A percentile compares a stretch with the other conserved stretches of the same genome.
Conservation (phyloP, 2,888 invertebrate species). For the Malthinus seriepunctatus region DNA sequence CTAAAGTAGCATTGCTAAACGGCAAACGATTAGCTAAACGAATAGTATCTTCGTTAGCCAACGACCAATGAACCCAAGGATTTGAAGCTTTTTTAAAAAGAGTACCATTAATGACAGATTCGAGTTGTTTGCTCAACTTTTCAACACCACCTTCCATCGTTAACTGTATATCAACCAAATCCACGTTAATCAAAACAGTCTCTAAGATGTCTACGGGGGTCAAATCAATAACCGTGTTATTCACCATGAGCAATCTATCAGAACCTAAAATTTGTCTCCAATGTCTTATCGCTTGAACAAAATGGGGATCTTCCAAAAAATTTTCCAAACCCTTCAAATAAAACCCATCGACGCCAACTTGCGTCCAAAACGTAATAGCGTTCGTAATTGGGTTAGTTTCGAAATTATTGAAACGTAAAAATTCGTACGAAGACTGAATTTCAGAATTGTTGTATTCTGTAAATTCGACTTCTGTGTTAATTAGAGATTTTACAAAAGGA, state of each 20-base stretch:
- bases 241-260: constrained; percentile 69
- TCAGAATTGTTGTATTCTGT: constrained; percentile 33
- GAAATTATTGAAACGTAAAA: constrained; percentile 25
- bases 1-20: constrained; percentile 66
- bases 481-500: constrained; percentile 55
- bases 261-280: constrained; percentile 72
- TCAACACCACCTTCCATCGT: constrained; percentile 62
- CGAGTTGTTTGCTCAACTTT: constrained; percentile 63
- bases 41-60: constrained; percentile 66
- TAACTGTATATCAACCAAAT: constrained; percentile 73
- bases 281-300: constrained; percentile 61
- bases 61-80: constrained; percentile 82
- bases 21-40: constrained; percentile 63
- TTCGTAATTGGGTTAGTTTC: constrained; percentile 57
- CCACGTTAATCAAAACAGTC: constrained; percentile 66
- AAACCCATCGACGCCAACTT: constrained; percentile 86
- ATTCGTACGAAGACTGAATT: constrained; percentile 35
- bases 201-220: constrained; percentile 58
- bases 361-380: constrained; percentile 69
- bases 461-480: constrained; percentile 25
- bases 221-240: constrained; percentile 59
- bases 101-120: constrained; percentile 59
- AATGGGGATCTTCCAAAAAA: constrained; percentile 63
- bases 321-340: constrained; percentile 80
- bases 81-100: constrained; percentile 64